Conservation (phyloP, 2,888 invertebrate genomes). For the Hypsopygia costalis region DNA sequence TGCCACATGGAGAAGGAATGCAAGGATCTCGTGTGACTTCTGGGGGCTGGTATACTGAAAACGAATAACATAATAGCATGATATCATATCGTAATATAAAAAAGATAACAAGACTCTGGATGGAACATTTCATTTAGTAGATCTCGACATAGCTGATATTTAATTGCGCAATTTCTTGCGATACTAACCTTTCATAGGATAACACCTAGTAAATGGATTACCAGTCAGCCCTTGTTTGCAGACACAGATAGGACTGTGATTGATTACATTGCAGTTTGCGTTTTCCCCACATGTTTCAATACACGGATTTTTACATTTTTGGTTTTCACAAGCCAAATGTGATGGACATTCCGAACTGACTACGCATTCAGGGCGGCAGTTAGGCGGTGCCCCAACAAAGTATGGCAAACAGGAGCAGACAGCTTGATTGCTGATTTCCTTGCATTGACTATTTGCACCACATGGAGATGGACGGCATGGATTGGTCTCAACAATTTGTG, state of each 20-base stretch:
- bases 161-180: too few relatives aligned
- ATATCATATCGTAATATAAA: too few relatives aligned
- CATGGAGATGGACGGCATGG: conserved; percentile 82
- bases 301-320: conserved; percentile 86
- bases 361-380: conserved; percentile 86
- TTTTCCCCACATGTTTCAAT: conserved; percentile 81
- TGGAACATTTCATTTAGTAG: too few relatives aligned
- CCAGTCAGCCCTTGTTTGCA: conserved; percentile 86
- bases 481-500: conserved; percentile 44
- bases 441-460: conserved; percentile 89
- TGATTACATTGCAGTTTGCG: conserved; percentile 82
- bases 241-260: conserved; percentile 88
- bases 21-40: conserved; percentile 76
- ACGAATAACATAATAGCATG: too few relatives aligned
- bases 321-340: conserved; percentile 84
- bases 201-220: conserved; percentile 88
- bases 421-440: conserved; percentile 85
- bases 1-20: conserved; percentile 84
- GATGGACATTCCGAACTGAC: conserved; percentile 84
- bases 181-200: conserved; percentile 69
- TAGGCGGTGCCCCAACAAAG: conserved; percentile 85
- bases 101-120: too few relatives aligned
- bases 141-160: too few relatives aligned
- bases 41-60: conserved; percentile 58
- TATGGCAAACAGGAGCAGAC: conserved; percentile 85